Percentiles rank a stretch among this genome's conserved stretches.
Conservation (phyloP, 2,888 invertebrate genomes). For the Adelphocoris suturalis region DNA sequence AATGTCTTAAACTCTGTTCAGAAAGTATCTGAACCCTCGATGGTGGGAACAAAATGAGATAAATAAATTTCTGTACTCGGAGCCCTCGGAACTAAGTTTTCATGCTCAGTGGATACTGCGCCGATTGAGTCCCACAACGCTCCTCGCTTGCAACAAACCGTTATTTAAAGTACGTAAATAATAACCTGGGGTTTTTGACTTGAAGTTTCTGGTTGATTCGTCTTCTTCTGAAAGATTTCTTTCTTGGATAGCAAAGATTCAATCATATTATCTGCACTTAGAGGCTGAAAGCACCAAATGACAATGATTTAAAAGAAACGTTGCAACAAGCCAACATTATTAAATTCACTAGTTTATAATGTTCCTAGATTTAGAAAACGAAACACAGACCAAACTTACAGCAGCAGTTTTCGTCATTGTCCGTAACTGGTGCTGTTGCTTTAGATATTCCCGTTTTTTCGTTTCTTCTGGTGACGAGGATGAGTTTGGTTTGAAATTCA, state of each 20-base stretch:
- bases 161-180: not conserved
- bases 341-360: too few species aligned
- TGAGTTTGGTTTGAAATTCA: slow-evolving; percentile 51
- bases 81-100: too few species aligned
- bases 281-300: slow-evolving; percentile 73
- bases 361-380: too few species aligned
- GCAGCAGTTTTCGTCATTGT: slow-evolving; percentile 74
- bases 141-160: not conserved
- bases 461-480: slow-evolving; percentile 46
- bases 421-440: slow-evolving; percentile 75
- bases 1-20: too few species aligned
- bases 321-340: too few species aligned
- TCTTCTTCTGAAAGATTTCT: slow-evolving; percentile 75
- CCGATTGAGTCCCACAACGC: too few species aligned
- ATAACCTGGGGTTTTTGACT: slow-evolving; percentile 30
- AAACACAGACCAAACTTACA: slow-evolving; percentile 42
- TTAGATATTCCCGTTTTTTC: slow-evolving; percentile 73
- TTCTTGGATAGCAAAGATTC: slow-evolving; percentile 76
- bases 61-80: too few species aligned
- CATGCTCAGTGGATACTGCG: too few species aligned
- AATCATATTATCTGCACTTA: slow-evolving; percentile 77
- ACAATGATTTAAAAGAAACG: too few species aligned
- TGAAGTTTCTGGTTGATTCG: slow-evolving; percentile 36
- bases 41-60: too few species aligned
- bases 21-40: too few species aligned